Percentiles rank a stretch among this genome's conserved stretches.
Conservation (phyloP, 2,888 invertebrate genomes). For the Eilema depressum region DNA sequence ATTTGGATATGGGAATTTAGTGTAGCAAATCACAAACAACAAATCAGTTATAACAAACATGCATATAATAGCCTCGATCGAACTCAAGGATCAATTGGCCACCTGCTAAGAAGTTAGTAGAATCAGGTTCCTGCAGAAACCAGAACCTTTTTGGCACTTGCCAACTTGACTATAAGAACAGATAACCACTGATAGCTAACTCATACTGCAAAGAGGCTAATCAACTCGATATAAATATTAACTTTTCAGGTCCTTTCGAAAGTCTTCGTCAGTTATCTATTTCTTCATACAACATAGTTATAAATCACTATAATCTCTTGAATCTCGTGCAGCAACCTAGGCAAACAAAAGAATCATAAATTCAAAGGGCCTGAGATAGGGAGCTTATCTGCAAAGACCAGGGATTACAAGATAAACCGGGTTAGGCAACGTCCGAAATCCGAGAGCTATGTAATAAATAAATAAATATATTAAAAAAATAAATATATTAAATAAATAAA, state of each 20-base stretch:
- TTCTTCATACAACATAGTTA: neutral
- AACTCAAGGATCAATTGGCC: neutral
- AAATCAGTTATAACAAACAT: neutral
- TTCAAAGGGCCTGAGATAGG: slow-evolving; percentile 16
- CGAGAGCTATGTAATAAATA: slow-evolving; percentile 1
- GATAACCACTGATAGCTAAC: neutral
- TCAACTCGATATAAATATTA: neutral
- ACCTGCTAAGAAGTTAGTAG: neutral
- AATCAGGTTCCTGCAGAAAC: neutral
- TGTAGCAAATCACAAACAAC: too few species aligned
- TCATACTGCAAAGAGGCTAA: neutral
- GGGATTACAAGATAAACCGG: slow-evolving; percentile 14
- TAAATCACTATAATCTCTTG: neutral
- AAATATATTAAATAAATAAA: too few species aligned
- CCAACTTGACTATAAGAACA: neutral
- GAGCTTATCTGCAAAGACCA: slow-evolving; percentile 12
- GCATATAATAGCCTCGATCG: neutral
- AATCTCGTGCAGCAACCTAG: neutral
- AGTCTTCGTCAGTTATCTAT: neutral
- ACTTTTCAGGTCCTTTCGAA: neutral
- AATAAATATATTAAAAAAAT: too few species aligned
- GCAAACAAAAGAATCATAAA: slow-evolving; percentile 14
- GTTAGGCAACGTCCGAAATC: neutral
- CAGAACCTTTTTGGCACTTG: neutral
- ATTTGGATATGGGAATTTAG: too few species aligned